Evolutionary conservation across 2,113 vertebrate genomes (phyloP).

Genomic region (Galeopterus variegatus): DNA sequence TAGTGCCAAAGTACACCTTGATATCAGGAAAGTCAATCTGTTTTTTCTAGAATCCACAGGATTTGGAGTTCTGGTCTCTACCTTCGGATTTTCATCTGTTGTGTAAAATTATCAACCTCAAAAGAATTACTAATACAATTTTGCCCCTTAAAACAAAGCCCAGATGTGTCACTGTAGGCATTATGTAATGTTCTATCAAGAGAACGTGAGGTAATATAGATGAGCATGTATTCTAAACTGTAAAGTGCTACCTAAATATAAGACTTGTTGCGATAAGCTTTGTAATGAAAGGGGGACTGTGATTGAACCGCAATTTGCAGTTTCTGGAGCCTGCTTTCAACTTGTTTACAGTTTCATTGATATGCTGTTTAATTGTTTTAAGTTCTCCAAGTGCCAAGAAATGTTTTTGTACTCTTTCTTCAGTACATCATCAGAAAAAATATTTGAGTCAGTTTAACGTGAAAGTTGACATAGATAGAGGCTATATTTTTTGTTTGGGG

Average conservation of each 20-base stretch:
- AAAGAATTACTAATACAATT: slow-evolving; percentile 30
- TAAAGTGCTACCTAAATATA: not conserved
- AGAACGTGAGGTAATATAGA: not conserved
- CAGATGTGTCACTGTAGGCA: not conserved
- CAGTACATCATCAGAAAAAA: slow-evolving; percentile 19
- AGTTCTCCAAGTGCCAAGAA: not conserved
- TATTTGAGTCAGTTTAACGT: not conserved
- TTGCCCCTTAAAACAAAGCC: not conserved
- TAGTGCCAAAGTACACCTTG: not conserved
- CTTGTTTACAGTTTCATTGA: slow-evolving; percentile 31
- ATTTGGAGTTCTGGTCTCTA: not conserved
- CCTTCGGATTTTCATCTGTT: slow-evolving; percentile 36
- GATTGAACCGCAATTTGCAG: not conserved
- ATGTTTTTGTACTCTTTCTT: slow-evolving; percentile 24
- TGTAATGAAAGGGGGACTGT: not conserved
- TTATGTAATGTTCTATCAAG: not conserved
- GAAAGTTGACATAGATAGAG: not conserved
- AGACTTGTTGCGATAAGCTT: not conserved
- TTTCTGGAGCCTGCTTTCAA: slow-evolving; percentile 39
- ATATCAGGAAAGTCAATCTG: not conserved
- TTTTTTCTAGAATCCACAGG: not conserved
- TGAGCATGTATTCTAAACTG: not conserved
- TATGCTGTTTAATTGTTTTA: slow-evolving; percentile 55
- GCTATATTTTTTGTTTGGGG: not conserved
- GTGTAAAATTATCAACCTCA: not conserved